Percentiles rank a stretch among this genome's conserved stretches.
Evolutionary conservation across 2,113 vertebrate species (phyloP).

Genomic region (Pelvicachromis taeniatus): DNA sequence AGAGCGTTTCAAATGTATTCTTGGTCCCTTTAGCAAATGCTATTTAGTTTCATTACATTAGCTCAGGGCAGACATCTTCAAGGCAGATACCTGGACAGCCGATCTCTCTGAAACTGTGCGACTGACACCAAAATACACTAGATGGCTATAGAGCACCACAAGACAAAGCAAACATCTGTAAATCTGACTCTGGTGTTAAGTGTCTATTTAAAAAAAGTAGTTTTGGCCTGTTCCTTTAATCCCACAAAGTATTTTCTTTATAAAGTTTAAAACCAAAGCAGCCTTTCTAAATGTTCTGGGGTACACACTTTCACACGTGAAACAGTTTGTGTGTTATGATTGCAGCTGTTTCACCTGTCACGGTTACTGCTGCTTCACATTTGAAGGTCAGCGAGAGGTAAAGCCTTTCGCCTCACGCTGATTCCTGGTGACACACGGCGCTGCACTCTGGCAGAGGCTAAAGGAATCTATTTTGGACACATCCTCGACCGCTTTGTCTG

Average conservation of each 20-base stretch:
- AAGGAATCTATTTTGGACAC: constrained; percentile 33
- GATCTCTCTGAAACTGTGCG: background rate
- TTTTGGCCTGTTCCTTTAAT: background rate
- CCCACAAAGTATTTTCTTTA: background rate
- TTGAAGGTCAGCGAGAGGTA: constrained; percentile 48
- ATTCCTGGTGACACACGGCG: constrained; percentile 35
- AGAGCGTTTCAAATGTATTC: rapidly evolving
- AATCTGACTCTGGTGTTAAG: background rate
- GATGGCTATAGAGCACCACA: background rate
- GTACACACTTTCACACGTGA: rapidly evolving
- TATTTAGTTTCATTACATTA: background rate
- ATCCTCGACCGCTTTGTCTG: constrained; percentile 10
- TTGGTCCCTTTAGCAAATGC: background rate
- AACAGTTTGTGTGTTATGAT: constrained; percentile 13
- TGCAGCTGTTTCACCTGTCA: constrained; percentile 48
- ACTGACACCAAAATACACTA: background rate
- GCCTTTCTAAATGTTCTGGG: rapidly evolving
- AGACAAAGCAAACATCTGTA: background rate
- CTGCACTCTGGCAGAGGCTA: constrained; percentile 32
- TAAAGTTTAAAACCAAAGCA: background rate
- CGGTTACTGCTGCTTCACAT: constrained; percentile 33
- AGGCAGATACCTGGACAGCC: background rate
- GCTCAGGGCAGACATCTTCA: background rate
- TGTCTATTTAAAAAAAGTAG: background rate
- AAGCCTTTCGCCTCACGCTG: constrained; percentile 38